Evolutionary conservation across 2,113 vertebrate genomes (phyloP).

Genomic region (Prionailurus bengalensis): DNA sequence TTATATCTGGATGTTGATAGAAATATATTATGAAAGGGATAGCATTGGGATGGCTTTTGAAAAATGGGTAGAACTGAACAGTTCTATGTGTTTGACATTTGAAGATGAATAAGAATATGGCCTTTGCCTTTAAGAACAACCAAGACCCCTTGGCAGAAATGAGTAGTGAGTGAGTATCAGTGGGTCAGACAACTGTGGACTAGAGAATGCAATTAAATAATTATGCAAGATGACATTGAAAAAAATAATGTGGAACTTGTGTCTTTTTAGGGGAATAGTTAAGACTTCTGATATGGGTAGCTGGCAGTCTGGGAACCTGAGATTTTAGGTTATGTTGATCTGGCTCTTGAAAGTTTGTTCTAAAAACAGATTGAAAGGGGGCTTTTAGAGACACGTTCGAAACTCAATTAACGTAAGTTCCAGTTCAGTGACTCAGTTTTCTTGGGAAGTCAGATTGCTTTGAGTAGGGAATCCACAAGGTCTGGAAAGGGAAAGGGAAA

Average conservation of each 20-base stretch:
- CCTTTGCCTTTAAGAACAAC: background rate
- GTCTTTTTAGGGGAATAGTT: background rate
- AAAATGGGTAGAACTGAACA: background rate
- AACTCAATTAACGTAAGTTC: background rate
- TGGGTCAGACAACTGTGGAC: background rate
- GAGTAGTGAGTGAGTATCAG: background rate
- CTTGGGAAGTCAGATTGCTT: background rate
- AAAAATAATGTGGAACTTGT: background rate
- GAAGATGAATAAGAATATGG: background rate
- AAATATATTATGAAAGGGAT: background rate
- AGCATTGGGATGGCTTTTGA: background rate
- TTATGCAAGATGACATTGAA: background rate
- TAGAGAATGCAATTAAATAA: background rate
- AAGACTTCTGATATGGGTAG: background rate
- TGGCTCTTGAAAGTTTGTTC: background rate
- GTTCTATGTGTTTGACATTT: background rate
- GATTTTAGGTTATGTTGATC: background rate
- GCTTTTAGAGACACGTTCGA: background rate
- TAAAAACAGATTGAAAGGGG: background rate
- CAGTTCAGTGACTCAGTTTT: constrained; percentile 27
- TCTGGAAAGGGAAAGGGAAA: constrained; percentile 37
- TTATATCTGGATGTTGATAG: background rate
- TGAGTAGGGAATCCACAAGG: background rate
- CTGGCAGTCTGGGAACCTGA: background rate
- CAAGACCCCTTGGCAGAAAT: background rate